Conservation (phyloP, 2,797 vertebrate species). For the Phalanger gymnotis region DNA sequence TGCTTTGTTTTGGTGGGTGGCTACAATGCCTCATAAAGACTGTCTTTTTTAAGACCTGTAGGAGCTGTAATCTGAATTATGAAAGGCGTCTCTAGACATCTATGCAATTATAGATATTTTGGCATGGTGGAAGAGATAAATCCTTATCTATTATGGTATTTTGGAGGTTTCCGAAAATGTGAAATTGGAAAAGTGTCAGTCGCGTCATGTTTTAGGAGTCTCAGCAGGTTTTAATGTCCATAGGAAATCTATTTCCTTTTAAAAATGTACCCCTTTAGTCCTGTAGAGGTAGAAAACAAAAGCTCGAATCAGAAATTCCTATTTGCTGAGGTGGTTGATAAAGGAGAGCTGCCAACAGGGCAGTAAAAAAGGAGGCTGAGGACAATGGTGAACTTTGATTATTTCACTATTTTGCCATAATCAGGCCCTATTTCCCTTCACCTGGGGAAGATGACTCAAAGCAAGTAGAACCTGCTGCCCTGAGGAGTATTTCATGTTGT, state of each 20-base stretch:
- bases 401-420: background rate
- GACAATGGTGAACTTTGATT: background rate
- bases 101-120: background rate
- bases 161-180: background rate
- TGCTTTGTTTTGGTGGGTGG: background rate
- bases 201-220: background rate
- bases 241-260: background rate
- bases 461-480: background rate
- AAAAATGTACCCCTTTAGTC: background rate
- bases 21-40: background rate
- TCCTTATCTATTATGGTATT: background rate
- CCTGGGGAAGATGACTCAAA: background rate
- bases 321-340: background rate
- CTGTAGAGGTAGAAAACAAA: background rate
- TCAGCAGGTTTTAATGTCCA: background rate
- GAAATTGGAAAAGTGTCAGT: background rate
- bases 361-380: background rate
- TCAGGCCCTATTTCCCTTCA: background rate
- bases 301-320: background rate
- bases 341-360: background rate
- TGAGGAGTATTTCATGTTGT: background rate
- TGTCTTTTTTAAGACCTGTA: background rate
- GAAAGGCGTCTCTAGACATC: background rate
- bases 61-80: background rate
- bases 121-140: background rate